Evolutionary conservation across 2,797 vertebrate genomes (phyloP).

Genomic region (Enteromius radiatus): DNA sequence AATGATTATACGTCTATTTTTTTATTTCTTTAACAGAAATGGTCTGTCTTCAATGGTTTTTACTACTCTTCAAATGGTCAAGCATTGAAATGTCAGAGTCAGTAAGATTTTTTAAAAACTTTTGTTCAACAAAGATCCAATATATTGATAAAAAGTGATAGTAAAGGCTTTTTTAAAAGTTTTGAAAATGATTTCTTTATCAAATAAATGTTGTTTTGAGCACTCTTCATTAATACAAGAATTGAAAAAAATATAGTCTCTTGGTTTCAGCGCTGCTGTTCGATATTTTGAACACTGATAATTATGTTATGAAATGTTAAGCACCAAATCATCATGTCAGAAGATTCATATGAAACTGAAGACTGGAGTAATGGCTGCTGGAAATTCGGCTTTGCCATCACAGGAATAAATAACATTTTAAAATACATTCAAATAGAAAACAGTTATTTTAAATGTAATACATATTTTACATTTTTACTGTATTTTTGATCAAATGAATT

Average conservation of each 20-base stretch:
- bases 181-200: background rate
- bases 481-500: background rate
- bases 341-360: background rate
- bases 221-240: background rate
- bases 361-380: background rate
- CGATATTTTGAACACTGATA: background rate
- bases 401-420: background rate
- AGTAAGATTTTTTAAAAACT: background rate
- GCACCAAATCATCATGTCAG: background rate
- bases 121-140: background rate
- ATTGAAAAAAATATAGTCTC: background rate
- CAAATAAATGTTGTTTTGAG: background rate
- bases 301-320: background rate
- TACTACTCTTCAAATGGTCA: background rate
- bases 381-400: background rate
- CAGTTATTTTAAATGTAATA: background rate
- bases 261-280: background rate
- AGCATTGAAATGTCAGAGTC: background rate
- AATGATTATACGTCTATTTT: background rate
- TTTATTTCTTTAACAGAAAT: background rate
- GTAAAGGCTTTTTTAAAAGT: background rate
- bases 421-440: background rate
- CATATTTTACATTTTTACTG: background rate
- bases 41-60: background rate
- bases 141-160: background rate